Percentiles rank a stretch among this genome's conserved stretches.
Evolutionary conservation across 2,113 vertebrate species (phyloP).

Genomic region (Phalacrocorax aristotelis): DNA sequence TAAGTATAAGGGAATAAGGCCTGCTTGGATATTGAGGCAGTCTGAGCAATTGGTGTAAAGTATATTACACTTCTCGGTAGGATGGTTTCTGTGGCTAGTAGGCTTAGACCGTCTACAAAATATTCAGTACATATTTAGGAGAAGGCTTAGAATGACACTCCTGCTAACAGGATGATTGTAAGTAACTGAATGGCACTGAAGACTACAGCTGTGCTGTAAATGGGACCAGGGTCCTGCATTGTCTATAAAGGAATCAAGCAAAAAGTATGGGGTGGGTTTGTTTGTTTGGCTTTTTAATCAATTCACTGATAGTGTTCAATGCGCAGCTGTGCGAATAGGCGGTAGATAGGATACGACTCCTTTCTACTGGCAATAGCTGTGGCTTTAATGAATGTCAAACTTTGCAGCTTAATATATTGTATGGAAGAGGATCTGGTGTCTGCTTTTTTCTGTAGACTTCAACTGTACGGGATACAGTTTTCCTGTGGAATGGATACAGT

Average conservation of each 20-base stretch:
- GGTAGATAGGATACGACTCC: background rate
- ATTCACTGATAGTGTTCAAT: fast-evolving
- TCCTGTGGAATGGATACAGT: background rate
- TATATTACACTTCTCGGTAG: background rate
- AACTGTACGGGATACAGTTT: background rate
- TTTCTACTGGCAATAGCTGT: background rate
- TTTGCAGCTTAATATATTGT: background rate
- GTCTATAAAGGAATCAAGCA: background rate
- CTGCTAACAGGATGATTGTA: background rate
- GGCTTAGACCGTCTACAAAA: background rate
- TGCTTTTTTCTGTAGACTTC: background rate
- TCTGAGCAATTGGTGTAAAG: background rate
- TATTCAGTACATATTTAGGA: background rate
- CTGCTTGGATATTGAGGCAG: background rate
- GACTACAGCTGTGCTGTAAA: background rate
- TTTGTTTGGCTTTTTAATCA: background rate
- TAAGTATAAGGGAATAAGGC: background rate
- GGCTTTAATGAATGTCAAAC: background rate
- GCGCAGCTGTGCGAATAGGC: background rate
- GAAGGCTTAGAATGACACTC: background rate
- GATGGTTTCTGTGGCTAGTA: background rate
- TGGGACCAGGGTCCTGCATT: background rate
- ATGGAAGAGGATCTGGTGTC: background rate
- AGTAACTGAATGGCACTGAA: background rate
- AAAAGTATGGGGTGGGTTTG: background rate